A percentile compares a stretch with the other conserved stretches of the same genome.
Conservation (phyloP, 1,140 invertebrate genomes). For the Drosophila pachea region DNA sequence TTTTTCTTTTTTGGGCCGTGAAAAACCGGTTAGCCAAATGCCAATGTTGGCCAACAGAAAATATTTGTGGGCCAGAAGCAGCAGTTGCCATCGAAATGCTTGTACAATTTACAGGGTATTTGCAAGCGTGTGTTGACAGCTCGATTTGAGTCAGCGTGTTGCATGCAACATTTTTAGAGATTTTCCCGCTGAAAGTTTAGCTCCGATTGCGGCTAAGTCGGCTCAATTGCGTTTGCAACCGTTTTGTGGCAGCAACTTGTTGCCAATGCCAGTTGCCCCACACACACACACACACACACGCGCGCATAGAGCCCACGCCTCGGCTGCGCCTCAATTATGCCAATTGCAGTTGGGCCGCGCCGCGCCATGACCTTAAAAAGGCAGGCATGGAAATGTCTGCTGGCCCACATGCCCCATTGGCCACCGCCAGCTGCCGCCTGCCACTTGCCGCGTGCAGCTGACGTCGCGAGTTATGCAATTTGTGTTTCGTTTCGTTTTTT, state of each 20-base stretch:
- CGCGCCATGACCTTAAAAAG: slow-evolving; percentile 75
- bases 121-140: not conserved
- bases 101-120: not conserved
- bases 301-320: slow-evolving; percentile 30
- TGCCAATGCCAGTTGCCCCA: slow-evolving; percentile 32
- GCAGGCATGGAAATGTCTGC: slow-evolving; percentile 75
- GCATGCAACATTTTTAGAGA: slow-evolving; percentile 28
- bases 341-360: slow-evolving; percentile 55
- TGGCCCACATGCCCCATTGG: slow-evolving; percentile 23
- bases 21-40: slow-evolving; percentile 32
- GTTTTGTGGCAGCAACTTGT: slow-evolving; percentile 23
- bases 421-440: slow-evolving; percentile 7
- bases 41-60: slow-evolving; percentile 19
- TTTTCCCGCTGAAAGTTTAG: slow-evolving; percentile 11
- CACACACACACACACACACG: slow-evolving; percentile 37
- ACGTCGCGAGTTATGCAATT: slow-evolving; percentile 64
- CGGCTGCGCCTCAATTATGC: slow-evolving; percentile 73
- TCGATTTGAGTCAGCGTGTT: slow-evolving; percentile 13
- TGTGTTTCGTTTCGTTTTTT: slow-evolving; percentile 5
- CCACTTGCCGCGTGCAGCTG: slow-evolving; percentile 28
- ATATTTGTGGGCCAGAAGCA: not conserved
- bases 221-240: slow-evolving; percentile 24
- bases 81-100: not conserved
- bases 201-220: slow-evolving; percentile 10
- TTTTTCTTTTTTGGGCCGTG: slow-evolving; percentile 14